Evolutionary conservation across 2,113 vertebrate species (phyloP), one percentile per base, ranked within the genome.

Genomic region (Oreochromis aureus): DNA sequence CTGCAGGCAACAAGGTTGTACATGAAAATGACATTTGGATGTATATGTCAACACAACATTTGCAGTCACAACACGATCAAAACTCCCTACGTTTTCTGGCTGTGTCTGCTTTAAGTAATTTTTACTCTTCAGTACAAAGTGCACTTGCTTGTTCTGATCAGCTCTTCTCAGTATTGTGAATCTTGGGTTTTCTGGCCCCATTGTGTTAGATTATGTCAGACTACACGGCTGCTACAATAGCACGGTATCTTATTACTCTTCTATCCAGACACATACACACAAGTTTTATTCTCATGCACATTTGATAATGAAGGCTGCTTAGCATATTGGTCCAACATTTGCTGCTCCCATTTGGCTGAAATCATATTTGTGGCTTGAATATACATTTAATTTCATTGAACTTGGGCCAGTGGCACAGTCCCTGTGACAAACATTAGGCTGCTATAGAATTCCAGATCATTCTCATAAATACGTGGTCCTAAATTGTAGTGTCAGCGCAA

Each of bases 21-120:
- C 66, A 86, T 86, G 63, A 81, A 91, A 87, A 91, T 83, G 90
- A 93, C 91, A 93, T 93, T 91, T 95, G 91, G 92, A 95, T 95
- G 94, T 95, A 94, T 87, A 82, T 73, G 73, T 93, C 86, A 90
- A 76, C 59, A 89, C 79, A 71, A 53, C 86, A 76, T 91, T 90
- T 87, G 71, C 87, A 89, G 82, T 89, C 85, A 34, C 82, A 83
- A 24, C 54, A 79, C 59, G 55, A 82, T 82, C 85, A 71, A 78
- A 88, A 32, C 71, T 79, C 69, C 63, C 30, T 39, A 6, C 13
- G 36, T 86, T 24, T 82, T 76, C 69, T 81, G 51, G 55, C 56
- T 56, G 36, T 58, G 63, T 86, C 56, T 19, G 11, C 66, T 86
- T 87, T 86, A 24, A 83, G 16, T 71, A 12, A 69, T 27, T 76